phyloP scores from a whole-genome alignment of 2,797 vertebrate genomes.

The Synanceia verrucosa region DNA sequence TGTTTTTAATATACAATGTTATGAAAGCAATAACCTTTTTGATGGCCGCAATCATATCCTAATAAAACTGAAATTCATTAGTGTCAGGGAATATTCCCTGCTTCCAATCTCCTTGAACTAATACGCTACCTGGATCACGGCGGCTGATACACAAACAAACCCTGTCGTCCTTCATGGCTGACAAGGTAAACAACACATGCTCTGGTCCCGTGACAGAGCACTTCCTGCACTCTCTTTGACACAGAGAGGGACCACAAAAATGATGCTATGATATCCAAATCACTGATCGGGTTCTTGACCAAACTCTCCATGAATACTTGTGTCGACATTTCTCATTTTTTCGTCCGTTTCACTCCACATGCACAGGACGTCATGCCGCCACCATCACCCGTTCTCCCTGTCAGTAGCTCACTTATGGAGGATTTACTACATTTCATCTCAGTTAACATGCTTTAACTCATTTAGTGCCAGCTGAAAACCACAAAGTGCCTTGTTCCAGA shows the following conservation, averaged over 20 bases:
- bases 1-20: constrained; percentile 83
- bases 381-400: not conserved
- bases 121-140: constrained; percentile 66
- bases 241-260: not conserved
- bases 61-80: constrained; percentile 84
- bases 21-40: constrained; percentile 83
- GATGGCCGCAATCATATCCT: constrained; percentile 80
- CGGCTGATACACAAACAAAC: constrained; percentile 58
- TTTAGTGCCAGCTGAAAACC: too few relatives aligned
- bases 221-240: not conserved
- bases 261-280: not conserved
- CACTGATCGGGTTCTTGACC: not conserved
- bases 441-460: too few relatives aligned
- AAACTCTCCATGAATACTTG: not conserved
- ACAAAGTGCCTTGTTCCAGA: too few relatives aligned
- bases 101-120: constrained; percentile 66
- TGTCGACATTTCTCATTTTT: not conserved
- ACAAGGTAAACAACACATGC: constrained; percentile 59
- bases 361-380: not conserved
- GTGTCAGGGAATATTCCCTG: constrained; percentile 80
- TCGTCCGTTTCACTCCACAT: not conserved
- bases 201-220: constrained; percentile 17
- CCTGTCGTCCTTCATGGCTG: constrained; percentile 60
- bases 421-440: not conserved
- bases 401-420: not conserved